Base-by-base conservation (phyloP, 2,797 vertebrate species). In the Aulostomus chinensis region DNA sequence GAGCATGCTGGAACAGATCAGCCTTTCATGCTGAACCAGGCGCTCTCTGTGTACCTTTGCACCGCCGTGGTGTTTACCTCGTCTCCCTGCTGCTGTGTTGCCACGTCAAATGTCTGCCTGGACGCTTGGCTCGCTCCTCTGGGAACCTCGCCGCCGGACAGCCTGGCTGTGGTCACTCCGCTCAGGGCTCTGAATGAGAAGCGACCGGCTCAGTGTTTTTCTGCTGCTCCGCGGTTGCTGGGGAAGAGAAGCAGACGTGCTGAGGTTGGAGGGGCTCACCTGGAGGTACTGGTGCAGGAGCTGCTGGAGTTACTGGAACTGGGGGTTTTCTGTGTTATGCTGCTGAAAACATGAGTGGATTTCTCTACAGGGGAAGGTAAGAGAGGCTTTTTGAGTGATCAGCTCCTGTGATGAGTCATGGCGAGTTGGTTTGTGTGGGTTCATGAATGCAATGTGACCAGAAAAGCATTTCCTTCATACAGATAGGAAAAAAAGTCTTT, bases 351-450 rank as follows among this genome's bases (percentile, higher is more conserved):
- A 91, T 91, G 90, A 92, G 89, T 66, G 88, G 78, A 60, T 92
- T 83, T 78, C 78, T 90, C 14, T 89, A 91, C 26, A 78, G 88
- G 46, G 88, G 89, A 75, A 84, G 90, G 91, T 91, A 87, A 90
- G 89, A n/a, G n/a, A n/a, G 2, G 28, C 34, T 21, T 13, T 15
- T 9, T 32, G 40, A 16, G 25, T 40, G 34, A 10, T 10, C 52
- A 18, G 48, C 22, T 39, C 12, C 21, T 33, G 15, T 33, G 52
- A 35, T 50, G 48, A 61, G 43, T 66, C 43, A 42, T 3, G 6
- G 25, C 24, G 21, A 31, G 21, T 38, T 12, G 1, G 11, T 33
- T 24, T 34, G 33, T 38, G 36, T 31, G 22, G 30, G 13, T 42
- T 48, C 15, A 38, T 45, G 37, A 53, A 17, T 29, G 16, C 28